A percentile compares a stretch with the other conserved stretches of the same genome.
These are phyloP conservation scores for Diachasmimorpha longicaudata DNA, from an alignment of 1,140 invertebrate species.

Conservation along the genomic window DNA sequence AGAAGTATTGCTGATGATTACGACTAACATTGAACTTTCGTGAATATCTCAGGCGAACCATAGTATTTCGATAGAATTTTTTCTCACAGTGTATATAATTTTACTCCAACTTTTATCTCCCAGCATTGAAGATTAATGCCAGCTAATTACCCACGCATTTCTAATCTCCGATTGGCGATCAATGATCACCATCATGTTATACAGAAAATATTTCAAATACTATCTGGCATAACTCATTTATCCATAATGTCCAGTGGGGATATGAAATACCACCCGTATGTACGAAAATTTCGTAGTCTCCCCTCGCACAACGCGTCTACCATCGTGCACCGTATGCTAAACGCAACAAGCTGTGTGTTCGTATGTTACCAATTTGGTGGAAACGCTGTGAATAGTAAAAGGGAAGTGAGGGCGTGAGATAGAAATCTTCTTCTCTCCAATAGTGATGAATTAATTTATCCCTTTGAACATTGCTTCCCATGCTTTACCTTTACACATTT, in stretches of 20 bases:
- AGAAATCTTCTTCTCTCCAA: neutral
- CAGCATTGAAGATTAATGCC: too few relatives aligned
- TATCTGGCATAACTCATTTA: neutral
- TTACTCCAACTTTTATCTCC: too few relatives aligned
- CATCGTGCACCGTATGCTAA: constrained; percentile 22
- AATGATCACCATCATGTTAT: neutral
- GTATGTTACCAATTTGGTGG: constrained; percentile 16
- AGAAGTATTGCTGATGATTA: too few relatives aligned
- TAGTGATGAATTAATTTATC: neutral
- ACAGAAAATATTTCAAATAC: neutral
- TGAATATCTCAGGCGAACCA: too few relatives aligned
- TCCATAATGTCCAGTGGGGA: neutral
- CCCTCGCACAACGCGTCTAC: neutral
- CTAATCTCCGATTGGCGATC: too few relatives aligned
- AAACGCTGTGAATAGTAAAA: constrained; percentile 3
- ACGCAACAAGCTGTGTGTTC: neutral
- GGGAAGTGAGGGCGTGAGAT: neutral
- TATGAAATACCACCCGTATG: neutral
- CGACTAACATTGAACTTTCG: too few relatives aligned
- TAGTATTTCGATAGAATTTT: too few relatives aligned
- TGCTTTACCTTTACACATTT: neutral
- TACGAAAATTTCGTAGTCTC: constrained; percentile 20
- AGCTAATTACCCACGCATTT: too few relatives aligned
- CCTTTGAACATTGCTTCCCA: neutral
- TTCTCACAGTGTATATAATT: too few relatives aligned